Percentiles rank a stretch among this genome's conserved stretches.
phyloP scores from a whole-genome alignment of 2,113 vertebrate species.

The Trogon surrucura region DNA sequence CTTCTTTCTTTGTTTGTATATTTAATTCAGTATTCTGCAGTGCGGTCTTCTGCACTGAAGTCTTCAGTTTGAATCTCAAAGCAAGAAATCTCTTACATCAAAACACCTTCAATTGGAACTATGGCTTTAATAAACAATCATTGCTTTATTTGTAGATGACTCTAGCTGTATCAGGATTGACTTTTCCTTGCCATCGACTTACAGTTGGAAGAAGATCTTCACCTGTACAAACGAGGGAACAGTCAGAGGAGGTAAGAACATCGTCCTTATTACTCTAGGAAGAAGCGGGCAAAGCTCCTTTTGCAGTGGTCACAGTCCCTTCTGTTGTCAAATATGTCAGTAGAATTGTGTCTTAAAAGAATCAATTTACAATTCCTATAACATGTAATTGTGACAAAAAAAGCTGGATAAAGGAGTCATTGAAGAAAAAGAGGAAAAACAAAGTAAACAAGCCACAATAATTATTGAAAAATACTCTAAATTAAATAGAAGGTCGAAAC shows the following conservation, averaged over 20 bases:
- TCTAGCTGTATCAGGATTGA: slow-evolving; percentile 89
- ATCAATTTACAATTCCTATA: background rate
- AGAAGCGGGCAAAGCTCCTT: background rate
- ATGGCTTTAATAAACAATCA: background rate
- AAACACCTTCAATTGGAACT: background rate
- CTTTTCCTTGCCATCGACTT: slow-evolving; percentile 95
- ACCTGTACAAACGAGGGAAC: slow-evolving; percentile 87
- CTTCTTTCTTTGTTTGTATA: background rate
- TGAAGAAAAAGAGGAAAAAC: background rate
- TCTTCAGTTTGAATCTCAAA: background rate
- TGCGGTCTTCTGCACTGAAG: background rate
- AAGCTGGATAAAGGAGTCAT: background rate
- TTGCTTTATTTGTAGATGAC: slow-evolving; percentile 85
- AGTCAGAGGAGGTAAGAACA: slow-evolving; percentile 89
- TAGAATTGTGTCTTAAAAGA: background rate
- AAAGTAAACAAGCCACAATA: background rate
- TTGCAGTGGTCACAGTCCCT: background rate
- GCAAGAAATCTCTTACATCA: background rate
- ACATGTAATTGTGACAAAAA: fast-evolving
- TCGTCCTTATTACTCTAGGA: background rate
- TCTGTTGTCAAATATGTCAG: background rate
- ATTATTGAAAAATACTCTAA: background rate
- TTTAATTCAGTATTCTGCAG: background rate
- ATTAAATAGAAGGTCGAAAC: background rate
- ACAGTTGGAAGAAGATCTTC: slow-evolving; percentile 93